phyloP scores from a whole-genome alignment of 1,140 invertebrate genomes.

The Zophobas morio region DNA sequence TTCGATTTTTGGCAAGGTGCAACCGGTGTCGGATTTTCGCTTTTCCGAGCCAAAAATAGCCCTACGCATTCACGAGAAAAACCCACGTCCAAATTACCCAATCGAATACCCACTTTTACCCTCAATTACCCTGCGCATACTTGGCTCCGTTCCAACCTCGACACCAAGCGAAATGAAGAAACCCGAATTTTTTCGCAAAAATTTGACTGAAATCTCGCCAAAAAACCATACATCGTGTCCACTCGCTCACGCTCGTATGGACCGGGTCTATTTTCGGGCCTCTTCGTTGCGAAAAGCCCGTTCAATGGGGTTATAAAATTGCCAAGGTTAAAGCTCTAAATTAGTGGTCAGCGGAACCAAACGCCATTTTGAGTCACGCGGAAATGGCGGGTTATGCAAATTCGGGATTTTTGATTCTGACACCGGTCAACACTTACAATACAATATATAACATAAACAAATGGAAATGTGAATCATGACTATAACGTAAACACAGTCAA shows the following conservation, averaged over 20 bases:
- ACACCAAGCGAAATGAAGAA: neutral
- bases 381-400: too few relatives aligned
- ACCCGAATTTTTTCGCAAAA: constrained; percentile 20
- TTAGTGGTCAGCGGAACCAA: neutral
- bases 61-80: neutral
- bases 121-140: neutral
- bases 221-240: neutral
- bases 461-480: too few relatives aligned
- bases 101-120: neutral
- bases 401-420: too few relatives aligned
- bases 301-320: constrained; percentile 27
- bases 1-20: constrained; percentile 58
- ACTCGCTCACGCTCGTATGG: neutral
- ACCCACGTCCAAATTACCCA: neutral
- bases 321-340: constrained; percentile 9
- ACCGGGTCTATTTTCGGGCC: constrained; percentile 7
- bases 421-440: too few relatives aligned
- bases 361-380: too few relatives aligned
- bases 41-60: constrained; percentile 17
- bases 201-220: constrained; percentile 18
- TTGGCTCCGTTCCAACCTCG: neutral
- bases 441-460: too few relatives aligned
- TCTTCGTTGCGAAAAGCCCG: neutral
- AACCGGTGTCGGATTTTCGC: constrained; percentile 21
- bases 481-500: too few relatives aligned